Evolutionary conservation across 2,797 vertebrate species (phyloP).

Genomic region (Hyperoplus lanceolatus): DNA sequence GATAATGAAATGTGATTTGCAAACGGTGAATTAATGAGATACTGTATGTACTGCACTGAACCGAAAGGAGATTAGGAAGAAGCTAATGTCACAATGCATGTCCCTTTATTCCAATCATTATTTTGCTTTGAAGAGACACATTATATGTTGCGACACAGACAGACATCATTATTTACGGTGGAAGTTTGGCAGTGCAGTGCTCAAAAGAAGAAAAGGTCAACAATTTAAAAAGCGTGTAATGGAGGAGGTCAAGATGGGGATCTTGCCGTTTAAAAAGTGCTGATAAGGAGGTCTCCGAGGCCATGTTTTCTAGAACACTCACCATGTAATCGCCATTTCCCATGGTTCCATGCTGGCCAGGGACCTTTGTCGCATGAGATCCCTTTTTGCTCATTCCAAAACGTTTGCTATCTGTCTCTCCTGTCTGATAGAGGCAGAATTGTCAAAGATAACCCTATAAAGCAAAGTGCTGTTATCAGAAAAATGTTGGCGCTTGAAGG

Average conservation of each 20-base stretch:
- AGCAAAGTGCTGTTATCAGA: conserved; percentile 27
- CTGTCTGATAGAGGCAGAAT: conserved; percentile 40
- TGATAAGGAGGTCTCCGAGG: not conserved
- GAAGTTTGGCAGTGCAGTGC: conserved; percentile 4
- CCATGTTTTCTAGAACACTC: not conserved
- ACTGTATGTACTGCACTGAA: not conserved
- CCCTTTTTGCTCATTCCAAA: not conserved
- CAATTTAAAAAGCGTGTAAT: not conserved
- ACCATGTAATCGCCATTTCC: not conserved
- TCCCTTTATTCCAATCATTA: conserved; percentile 4
- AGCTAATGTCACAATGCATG: not conserved
- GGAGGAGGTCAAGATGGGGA: not conserved
- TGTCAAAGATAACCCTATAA: conserved; percentile 26
- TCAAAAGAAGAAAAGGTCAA: conserved; percentile 3
- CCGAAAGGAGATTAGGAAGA: not conserved
- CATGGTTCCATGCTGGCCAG: not conserved
- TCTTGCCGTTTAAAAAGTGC: conserved; percentile 8
- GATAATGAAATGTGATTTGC: conserved; percentile 22
- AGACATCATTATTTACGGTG: conserved; percentile 9
- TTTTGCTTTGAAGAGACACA: conserved; percentile 15
- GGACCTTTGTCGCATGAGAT: not conserved
- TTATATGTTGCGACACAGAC: conserved; percentile 1
- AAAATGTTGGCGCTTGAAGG: conserved; percentile 35
- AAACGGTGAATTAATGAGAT: not conserved
- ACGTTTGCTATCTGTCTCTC: conserved; percentile 6